Base-by-base conservation (phyloP, 2,797 vertebrate genomes). In the Triplophysa yarkandensis region DNA sequence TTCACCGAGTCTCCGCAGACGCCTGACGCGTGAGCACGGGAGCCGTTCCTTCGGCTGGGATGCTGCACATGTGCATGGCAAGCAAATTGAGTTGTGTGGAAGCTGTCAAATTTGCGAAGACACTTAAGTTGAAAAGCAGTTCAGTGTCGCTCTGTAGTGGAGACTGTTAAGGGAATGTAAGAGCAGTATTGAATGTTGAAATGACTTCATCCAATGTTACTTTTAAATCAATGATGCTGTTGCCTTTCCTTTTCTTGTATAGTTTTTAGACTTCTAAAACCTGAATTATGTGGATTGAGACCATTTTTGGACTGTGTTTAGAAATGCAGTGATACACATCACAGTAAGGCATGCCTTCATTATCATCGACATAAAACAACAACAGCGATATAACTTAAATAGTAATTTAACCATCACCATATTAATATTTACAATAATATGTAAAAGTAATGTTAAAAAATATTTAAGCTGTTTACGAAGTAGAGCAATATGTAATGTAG, bases 71-170 rank as follows among this genome's bases (percentile, higher is more conserved):
- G 77, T 74, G 83, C 72, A 75, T 82, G 72, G 13, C 30, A 85
- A 85, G 79, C 85, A 88, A 86, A 91, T 87, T 87, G 87, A 92
- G 86, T 90, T 78, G 84, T 73, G 71, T 87, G 84, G 77, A 86
- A 88, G 82, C 85, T 65, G 71, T 88, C 48, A 67, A 83, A 89
- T 90, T 87, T 85, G 80, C 82, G 78, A 78, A 54, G 85, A 89
- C 88, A 85, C 86, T 89, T 88, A 81, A 88, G 85, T 77, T 83
- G 82, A 84, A 81, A 82, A 71, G 86, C 85, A 79, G 81, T 7
- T 32, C 48, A 77, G 7, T 74, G 79, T 84, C 77, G 85, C 83
- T 85, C 2, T 10, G 10, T 85, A 84, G 86, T 83, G 81, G 81
- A 81, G 76, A 83, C 25, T 17, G 28, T 2, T 17, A 30, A 57